These are phyloP conservation scores for Mesitornis unicolor DNA, from an alignment of 2,113 vertebrate species.

Conservation along the genomic window DNA sequence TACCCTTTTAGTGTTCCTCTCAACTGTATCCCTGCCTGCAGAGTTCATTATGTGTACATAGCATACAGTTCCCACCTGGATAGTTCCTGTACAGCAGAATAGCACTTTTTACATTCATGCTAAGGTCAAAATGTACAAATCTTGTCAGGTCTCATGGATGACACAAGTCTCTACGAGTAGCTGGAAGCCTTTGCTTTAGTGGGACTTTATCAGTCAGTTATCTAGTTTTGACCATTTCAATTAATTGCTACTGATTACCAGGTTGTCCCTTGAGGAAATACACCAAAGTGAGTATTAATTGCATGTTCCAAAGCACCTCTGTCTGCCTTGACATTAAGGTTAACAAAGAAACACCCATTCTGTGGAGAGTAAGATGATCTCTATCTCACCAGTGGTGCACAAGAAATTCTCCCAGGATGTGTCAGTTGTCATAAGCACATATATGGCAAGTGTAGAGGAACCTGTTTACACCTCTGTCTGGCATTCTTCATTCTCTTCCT, in stretches of 20 bases:
- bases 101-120: background rate
- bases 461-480: background rate
- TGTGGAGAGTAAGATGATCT: background rate
- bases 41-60: background rate
- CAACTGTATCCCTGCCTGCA: background rate
- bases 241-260: background rate
- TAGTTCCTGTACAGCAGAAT: background rate
- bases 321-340: background rate
- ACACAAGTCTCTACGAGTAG: background rate
- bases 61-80: no score
- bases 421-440: background rate
- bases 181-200: background rate
- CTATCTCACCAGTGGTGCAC: background rate
- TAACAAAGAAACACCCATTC: background rate
- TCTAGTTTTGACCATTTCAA: background rate
- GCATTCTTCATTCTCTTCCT: background rate
- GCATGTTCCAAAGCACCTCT: background rate
- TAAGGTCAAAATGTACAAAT: background rate
- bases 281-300: background rate
- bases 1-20: background rate
- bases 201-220: background rate
- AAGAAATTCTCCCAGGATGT: background rate
- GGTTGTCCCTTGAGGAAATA: background rate
- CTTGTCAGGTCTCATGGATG: background rate
- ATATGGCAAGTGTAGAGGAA: background rate